phyloP scores from a whole-genome alignment of 1,140 invertebrate genomes.

The Helicorthomorpha holstii region DNA sequence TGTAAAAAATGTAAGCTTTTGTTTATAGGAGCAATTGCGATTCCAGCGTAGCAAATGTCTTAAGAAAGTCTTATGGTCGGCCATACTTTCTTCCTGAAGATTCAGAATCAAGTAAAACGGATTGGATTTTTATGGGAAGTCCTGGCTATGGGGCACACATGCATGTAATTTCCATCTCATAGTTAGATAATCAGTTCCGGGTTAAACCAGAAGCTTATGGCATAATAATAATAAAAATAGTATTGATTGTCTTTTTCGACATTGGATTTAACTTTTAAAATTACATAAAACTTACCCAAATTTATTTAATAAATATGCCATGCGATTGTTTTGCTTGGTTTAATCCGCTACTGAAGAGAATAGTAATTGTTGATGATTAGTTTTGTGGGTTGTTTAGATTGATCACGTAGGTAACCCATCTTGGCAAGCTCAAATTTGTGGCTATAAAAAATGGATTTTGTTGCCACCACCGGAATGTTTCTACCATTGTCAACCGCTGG shows the following conservation, averaged over 20 bases:
- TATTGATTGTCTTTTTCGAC: no score
- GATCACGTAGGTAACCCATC: constrained; percentile 33
- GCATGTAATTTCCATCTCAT: no score
- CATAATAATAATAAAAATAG: no score
- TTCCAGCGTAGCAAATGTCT: constrained; percentile 24
- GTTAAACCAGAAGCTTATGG: no score
- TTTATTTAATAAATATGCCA: no score
- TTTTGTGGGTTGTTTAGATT: constrained; percentile 20
- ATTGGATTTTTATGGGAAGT: constrained; percentile 82
- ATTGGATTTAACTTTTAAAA: no score
- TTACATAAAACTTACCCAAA: no score
- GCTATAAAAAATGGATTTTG: constrained; percentile 29
- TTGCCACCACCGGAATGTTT: constrained; percentile 31
- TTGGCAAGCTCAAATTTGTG: constrained; percentile 34
- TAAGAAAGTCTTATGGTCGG: constrained; percentile 31
- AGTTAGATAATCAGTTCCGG: no score
- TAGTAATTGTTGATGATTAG: no score
- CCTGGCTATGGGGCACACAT: constrained; percentile 79
- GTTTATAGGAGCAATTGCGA: constrained; percentile 34
- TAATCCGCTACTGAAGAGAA: no score
- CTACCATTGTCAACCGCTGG: constrained; percentile 21
- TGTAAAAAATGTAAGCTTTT: not conserved
- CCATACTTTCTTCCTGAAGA: constrained; percentile 38
- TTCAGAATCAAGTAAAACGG: constrained; percentile 71
- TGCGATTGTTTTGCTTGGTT: no score